Conservation (phyloP, 2,797 vertebrate species). For the Garrulus glandarius region DNA sequence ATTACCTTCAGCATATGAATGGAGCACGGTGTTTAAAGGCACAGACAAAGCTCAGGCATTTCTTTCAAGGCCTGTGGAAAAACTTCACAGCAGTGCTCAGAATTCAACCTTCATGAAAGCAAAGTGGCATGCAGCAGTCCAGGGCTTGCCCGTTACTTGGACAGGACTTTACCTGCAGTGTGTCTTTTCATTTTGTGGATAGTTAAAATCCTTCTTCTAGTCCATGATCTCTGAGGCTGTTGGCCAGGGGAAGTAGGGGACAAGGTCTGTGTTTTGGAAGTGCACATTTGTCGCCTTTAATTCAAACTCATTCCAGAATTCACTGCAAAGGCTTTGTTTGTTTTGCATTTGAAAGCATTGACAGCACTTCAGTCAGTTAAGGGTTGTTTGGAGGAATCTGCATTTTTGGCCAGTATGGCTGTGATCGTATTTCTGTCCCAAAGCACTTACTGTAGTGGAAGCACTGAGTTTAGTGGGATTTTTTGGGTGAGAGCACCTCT, state of each 20-base stretch:
- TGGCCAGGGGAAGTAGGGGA: background rate
- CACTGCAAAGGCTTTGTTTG: background rate
- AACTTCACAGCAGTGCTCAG: background rate
- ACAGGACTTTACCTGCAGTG: background rate
- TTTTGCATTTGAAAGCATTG: background rate
- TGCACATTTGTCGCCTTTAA: background rate
- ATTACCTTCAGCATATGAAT: background rate
- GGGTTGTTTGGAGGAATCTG: background rate
- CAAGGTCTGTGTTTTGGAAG: background rate
- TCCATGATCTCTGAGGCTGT: background rate
- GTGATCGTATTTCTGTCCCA: background rate
- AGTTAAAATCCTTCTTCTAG: background rate
- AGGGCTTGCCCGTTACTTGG: background rate
- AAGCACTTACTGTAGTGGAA: background rate
- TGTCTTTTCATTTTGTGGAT: background rate
- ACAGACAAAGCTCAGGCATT: background rate
- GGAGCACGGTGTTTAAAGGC: background rate
- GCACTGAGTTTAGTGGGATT: background rate
- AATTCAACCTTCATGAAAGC: background rate
- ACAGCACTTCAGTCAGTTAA: background rate
- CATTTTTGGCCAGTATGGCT: background rate
- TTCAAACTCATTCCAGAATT: background rate
- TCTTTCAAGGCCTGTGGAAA: background rate
- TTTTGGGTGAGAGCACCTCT: background rate
- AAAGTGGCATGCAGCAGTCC: background rate